Percentiles rank a stretch among this genome's conserved stretches.
Conservation (phyloP, 2,797 vertebrate species). For the Tangara arthus region DNA sequence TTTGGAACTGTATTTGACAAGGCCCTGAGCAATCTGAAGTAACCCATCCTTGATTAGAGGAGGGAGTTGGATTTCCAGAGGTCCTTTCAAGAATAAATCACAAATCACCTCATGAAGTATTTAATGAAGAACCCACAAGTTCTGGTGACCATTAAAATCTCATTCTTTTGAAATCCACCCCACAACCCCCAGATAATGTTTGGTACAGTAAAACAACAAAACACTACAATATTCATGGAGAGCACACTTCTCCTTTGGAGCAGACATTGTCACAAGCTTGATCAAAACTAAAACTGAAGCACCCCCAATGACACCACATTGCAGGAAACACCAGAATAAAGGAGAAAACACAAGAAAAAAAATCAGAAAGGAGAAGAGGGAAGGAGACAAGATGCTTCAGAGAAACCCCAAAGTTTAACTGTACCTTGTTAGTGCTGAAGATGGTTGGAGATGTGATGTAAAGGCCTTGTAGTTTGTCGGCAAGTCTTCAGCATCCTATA, state of each 20-base stretch:
- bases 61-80: background rate
- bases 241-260: no score
- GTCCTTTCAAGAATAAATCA: background rate
- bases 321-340: background rate
- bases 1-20: background rate
- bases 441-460: background rate
- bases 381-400: background rate
- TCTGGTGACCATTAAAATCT: background rate
- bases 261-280: no score
- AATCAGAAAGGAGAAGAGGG: background rate
- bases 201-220: background rate
- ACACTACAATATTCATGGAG: no score
- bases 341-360: background rate
- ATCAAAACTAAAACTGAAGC: background rate
- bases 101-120: background rate
- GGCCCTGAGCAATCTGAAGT: background rate
- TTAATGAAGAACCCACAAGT: background rate
- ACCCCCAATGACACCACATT: background rate
- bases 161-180: background rate
- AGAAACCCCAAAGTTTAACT: background rate
- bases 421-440: background rate
- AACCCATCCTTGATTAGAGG: background rate
- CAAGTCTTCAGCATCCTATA: background rate
- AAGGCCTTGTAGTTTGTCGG: background rate
- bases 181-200: accelerated